These are phyloP conservation scores for Ceryle rudis DNA, from an alignment of 2,797 vertebrate species.

Conservation along the genomic window DNA sequence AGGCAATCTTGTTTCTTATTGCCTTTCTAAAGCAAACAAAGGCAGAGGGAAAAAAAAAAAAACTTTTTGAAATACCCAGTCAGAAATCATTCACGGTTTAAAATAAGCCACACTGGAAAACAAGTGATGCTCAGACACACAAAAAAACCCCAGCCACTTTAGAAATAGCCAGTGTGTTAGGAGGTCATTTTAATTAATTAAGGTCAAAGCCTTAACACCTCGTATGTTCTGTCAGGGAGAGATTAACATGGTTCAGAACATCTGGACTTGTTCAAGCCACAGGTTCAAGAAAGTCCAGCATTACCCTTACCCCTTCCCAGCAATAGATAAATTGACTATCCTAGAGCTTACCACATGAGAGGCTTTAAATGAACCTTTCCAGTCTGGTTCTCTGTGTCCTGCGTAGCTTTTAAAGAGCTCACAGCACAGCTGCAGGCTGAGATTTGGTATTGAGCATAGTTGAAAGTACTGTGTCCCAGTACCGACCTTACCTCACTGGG, in stretches of 20 bases:
- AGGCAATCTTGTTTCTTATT: slow-evolving; percentile 42
- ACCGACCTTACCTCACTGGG: not conserved
- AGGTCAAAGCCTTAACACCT: not conserved
- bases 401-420: not conserved
- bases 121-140: not conserved
- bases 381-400: not conserved
- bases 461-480: fast-evolving
- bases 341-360: not conserved
- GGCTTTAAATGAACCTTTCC: slow-evolving; percentile 11
- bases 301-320: slow-evolving; percentile 11
- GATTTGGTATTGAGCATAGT: not conserved
- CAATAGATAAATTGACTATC: slow-evolving; percentile 27
- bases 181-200: slow-evolving; percentile 49
- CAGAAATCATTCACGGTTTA: slow-evolving; percentile 23
- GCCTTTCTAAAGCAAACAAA: slow-evolving; percentile 55
- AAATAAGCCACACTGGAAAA: slow-evolving; percentile 16
- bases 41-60: not conserved
- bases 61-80: not conserved
- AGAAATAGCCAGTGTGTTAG: not conserved
- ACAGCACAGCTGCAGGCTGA: not conserved
- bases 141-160: not conserved
- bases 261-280: slow-evolving; percentile 8
- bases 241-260: slow-evolving; percentile 30
- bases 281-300: not conserved
- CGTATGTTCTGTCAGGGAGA: not conserved